Evolutionary conservation across 1,140 invertebrate species (phyloP).

Genomic region (Pemphigus obesinymphae): DNA sequence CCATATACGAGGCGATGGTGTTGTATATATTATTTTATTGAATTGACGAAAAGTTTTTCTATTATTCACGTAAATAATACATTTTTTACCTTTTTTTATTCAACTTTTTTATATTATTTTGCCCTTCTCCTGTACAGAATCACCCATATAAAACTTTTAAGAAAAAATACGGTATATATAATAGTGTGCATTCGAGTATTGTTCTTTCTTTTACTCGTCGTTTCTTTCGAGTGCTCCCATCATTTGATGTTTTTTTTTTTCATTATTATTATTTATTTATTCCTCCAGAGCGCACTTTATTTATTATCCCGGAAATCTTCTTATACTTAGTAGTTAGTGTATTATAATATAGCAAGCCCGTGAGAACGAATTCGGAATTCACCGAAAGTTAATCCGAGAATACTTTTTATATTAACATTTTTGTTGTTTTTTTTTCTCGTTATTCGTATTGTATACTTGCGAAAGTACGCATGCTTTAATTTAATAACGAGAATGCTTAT

Average conservation of each 20-base stretch:
- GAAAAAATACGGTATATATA: background rate
- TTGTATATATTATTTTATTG: background rate
- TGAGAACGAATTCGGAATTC: background rate
- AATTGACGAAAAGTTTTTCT: conserved; percentile 11
- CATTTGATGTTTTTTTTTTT: background rate
- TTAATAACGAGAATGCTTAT: conserved; percentile 5
- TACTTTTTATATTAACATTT: conserved; percentile 20
- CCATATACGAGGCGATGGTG: background rate
- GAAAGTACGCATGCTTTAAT: background rate
- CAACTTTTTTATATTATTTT: conserved; percentile 3
- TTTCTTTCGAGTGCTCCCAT: conserved; percentile 3
- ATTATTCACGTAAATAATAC: conserved; percentile 6
- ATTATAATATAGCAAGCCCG: too few relatives aligned
- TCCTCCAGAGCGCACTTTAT: background rate
- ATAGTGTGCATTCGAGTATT: background rate
- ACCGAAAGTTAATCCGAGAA: conserved; percentile 23
- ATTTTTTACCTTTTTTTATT: background rate
- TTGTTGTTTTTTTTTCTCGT: background rate
- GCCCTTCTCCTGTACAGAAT: background rate
- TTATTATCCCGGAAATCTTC: conserved; percentile 32
- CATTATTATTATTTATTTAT: background rate
- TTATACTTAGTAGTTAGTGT: too few relatives aligned
- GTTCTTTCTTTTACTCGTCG: background rate
- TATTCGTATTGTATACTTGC: background rate
- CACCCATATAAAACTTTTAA: conserved; percentile 12